Evolutionary conservation across 2,888 invertebrate genomes (phyloP).

Genomic region (Nymphalis polychloros): DNA sequence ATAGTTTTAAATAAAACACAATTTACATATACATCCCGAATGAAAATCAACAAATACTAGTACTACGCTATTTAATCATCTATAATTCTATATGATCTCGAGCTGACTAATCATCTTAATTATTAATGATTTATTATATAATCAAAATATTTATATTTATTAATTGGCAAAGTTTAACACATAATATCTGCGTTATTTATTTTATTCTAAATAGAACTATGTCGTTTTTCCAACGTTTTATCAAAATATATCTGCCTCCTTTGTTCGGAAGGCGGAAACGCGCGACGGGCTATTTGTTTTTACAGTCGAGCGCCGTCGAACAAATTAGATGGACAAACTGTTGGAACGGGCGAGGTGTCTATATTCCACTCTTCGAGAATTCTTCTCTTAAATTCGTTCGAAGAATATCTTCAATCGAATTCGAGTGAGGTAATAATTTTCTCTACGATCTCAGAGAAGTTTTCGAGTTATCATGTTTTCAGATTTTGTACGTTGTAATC

Average conservation of each 20-base stretch:
- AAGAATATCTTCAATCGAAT: constrained; percentile 66
- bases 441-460: constrained; percentile 61
- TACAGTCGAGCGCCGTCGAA: constrained; percentile 78
- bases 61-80: no score
- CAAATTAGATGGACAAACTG: constrained; percentile 82
- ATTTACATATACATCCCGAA: no score
- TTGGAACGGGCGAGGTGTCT: constrained; percentile 78
- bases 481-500: constrained; percentile 3
- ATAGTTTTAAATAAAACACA: no score
- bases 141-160: no score
- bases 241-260: constrained; percentile 67
- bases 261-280: constrained; percentile 67
- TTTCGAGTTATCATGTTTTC: constrained; percentile 51
- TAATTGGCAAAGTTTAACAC: no score
- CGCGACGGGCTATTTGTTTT: constrained; percentile 78
- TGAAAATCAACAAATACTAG: no score
- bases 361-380: constrained; percentile 73
- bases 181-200: no score
- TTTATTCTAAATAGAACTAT: constrained; percentile 52
- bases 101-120: no score
- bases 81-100: no score
- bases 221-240: constrained; percentile 55
- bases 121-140: no score
- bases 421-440: constrained; percentile 73
- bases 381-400: constrained; percentile 70